Base-by-base conservation (phyloP, 1,140 invertebrate species). In the Zophobas atratus region DNA sequence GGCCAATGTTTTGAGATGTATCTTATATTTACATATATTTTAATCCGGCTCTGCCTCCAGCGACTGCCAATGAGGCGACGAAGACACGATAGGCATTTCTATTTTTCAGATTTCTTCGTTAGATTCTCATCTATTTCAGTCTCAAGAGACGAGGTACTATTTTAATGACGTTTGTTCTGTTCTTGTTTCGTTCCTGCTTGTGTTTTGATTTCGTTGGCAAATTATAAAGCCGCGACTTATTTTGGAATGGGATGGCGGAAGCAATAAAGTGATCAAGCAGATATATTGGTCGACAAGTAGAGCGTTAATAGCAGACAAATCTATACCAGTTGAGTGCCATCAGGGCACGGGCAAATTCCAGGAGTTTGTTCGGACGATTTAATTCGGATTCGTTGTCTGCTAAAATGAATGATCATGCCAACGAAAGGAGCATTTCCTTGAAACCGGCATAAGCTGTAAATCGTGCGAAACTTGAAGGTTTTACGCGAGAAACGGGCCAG, bases 121-220 rank as follows among this genome's bases (percentile, higher is more conserved):
- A 71, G 70, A 71, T 77, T 56, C 49, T 67, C 49, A 49, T 77
- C 75, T 77, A 77, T 77, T 77, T 77, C 67, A 70, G 55, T 70
- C 75, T 38, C 70, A 8, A 49, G 53, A 43, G 75, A 77, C 67
- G 75, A 70, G 63, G 34, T 70, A 77, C 36, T 56, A 71, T 77
- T 71, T 77, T 77, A 77, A 77, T 77, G 70, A 70, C 75, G 60
- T 77, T 77, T 48, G 63, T 76, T 41, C 67, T 76, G 75, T 70
- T 67, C 60, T 43, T 67, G 60, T 43, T 41, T 43, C 60, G 60
- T 67, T 67, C 60, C 39, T 67, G 20, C 20, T 20, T 20, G 33
- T 67, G 60, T 67, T 67, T 67, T 67, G 60, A 41, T 67, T 67
- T 67, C 60, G 60, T 43, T 43, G 60, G 60, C 60, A 36, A 67